Conservation (phyloP, 2,797 vertebrate genomes). For the Calcarius lapponicus region DNA sequence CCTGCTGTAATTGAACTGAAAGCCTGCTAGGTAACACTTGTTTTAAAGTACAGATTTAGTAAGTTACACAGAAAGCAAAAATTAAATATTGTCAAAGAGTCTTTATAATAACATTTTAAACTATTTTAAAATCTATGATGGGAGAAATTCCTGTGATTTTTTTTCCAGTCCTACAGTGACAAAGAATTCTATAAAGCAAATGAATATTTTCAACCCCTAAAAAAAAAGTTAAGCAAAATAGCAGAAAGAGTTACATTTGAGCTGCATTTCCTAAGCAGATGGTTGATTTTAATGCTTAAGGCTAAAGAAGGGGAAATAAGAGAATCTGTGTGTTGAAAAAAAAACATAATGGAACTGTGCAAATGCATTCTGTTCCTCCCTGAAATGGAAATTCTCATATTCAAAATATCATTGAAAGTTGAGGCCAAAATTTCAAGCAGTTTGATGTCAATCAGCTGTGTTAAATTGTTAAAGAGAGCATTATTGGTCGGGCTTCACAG, state of each 20-base stretch:
- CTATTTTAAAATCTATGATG: not conserved
- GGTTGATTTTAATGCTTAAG: not conserved
- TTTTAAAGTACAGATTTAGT: not conserved
- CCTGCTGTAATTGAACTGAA: not conserved
- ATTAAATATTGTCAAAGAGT: not conserved
- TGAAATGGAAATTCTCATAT: not conserved
- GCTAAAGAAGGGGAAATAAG: not conserved
- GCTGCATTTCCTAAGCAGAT: not conserved
- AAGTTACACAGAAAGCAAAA: not conserved
- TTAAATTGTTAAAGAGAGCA: not conserved
- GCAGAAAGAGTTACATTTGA: not conserved
- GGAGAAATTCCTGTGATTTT: not conserved
- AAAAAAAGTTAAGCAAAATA: not conserved
- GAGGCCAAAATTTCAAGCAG: not conserved
- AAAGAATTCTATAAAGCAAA: not conserved
- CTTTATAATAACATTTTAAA: not conserved
- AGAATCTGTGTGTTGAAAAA: not conserved
- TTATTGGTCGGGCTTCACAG: not conserved
- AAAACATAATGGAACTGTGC: not conserved
- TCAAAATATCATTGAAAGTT: not conserved
- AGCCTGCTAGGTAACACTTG: not conserved
- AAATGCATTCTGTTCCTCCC: not conserved
- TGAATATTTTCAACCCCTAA: not conserved
- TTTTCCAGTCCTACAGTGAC: not conserved
- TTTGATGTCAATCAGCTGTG: not conserved